Evolutionary conservation across 1,140 invertebrate genomes (phyloP), one percentile per base, ranked within the genome.

Genomic region (Drosophila subobscura): DNA sequence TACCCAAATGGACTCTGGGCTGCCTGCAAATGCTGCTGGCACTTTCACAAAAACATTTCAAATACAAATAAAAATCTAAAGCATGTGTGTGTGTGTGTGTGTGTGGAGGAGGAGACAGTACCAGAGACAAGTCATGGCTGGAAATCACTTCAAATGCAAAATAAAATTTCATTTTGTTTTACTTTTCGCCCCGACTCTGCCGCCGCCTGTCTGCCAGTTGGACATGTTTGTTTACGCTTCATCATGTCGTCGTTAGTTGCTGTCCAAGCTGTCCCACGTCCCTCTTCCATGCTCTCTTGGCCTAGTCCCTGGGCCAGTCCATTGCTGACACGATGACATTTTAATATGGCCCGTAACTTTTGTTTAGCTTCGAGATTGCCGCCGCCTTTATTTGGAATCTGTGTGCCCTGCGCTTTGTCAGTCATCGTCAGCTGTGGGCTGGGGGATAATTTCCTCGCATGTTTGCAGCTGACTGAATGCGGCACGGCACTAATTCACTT

Each of bases 161-260:
- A 77, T 79, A 83, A 88, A 88, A 89, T 88, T 86, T 83, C 84
- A 88, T 83, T 88, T 89, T 86, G 83, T 88, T 86, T 86, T 88
- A 86, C 66, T 86, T 86, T 78, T 74, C 55, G 64, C 16, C 16
- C 16, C 16, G 16, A 0, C 16, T 0, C 16, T 20, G 16, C 68
- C 60, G 61, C 57, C 51, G 70, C 67, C 66, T 77, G 83, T 88
- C 83, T 65, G 59, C 79, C 46, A 89, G 72, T 72, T 76, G 75
- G 75, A 83, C 84, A 88, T 89, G 84, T 88, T 88, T 88, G 84
- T 88, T 88, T 88, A 88, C 83, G 83, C 83, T 83, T 88, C 83
- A 88, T 89, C 83, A 88, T 88, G 83, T 88, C 74, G 83, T 86
- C 81, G 81, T 86, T 86, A 86, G 74, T 80, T 77, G 81, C 57